Conservation (phyloP, 2,113 vertebrate genomes). For the Heptranchias perlo region DNA sequence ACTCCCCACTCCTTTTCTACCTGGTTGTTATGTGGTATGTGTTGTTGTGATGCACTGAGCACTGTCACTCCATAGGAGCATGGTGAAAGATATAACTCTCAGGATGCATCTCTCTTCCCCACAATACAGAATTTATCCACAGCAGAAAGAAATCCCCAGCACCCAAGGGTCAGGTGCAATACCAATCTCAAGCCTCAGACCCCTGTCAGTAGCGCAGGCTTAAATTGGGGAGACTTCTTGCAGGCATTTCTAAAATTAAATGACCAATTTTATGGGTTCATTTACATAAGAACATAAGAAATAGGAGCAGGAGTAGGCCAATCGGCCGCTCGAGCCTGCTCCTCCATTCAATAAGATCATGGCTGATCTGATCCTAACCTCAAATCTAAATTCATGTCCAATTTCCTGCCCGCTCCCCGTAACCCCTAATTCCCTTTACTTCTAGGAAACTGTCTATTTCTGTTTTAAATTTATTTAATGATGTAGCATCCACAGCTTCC, state of each 20-base stretch:
- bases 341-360: no score
- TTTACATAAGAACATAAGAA: no score
- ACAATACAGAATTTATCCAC: neutral
- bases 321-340: no score
- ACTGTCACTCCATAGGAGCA: neutral
- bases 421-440: no score
- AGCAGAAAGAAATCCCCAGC: neutral
- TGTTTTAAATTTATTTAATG: no score
- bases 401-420: no score
- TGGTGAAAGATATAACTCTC: neutral
- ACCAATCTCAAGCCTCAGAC: neutral
- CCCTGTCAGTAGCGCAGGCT: neutral
- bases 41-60: neutral
- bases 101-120: no score
- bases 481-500: no score
- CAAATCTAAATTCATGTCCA: no score
- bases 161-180: neutral
- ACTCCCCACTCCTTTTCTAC: neutral
- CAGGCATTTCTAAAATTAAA: neutral
- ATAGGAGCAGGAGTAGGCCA: no score
- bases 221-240: neutral
- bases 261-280: neutral
- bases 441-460: no score
- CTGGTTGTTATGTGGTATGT: neutral
- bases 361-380: no score